Base-by-base conservation (phyloP, 64 coral and sea anemone species). In the Stichodactyla mertensii region DNA sequence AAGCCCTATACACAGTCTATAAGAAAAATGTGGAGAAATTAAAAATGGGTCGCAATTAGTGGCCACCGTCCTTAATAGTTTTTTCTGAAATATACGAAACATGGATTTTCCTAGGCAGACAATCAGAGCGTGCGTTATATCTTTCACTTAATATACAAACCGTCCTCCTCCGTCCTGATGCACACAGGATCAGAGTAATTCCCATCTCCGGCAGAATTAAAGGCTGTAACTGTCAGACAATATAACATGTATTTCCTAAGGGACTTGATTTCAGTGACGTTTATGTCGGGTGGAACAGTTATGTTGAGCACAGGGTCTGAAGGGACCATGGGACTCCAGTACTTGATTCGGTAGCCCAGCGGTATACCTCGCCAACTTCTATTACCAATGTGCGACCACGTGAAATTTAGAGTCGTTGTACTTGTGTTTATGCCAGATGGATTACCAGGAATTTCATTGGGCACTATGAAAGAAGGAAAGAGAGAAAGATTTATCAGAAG, bases 341-440 rank as follows among this genome's bases (percentile, higher is more conserved):
- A 85, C 51, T 24, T 60, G 26, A 85, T 62, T 13, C 55, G 55
- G 36, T 85, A 85, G 51, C 83, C 83, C 16, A 85, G n/a, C 6
- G 83, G 83, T 54, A 36, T 16, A 4, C 83, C 83, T 24, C 36
- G 27, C 83, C 83, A 85, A 15, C 28, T 85, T 26, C 28, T 16
- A 20, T n/a, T 0, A 24, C n/a, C 15, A 55, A 85, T 85, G 83
- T 85, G 83, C 7, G 83, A 19, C 83, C 83, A 85, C 2, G 53
- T 85, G 19, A 85, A 52, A 14, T 58, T 22, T 5, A 85, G 83
- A 5, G 55, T 18, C 8, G 83, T 26, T 58, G 83, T 61, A 61
- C 60, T 85, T 12, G 83, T 85, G 14, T 58, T 64, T 15, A 61
- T 23, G 4, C 5, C 45, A 0, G 55, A 61, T n/a, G 31, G 6